Evolutionary conservation across 2,113 vertebrate genomes (phyloP).

Genomic region (Camelus bactrianus): DNA sequence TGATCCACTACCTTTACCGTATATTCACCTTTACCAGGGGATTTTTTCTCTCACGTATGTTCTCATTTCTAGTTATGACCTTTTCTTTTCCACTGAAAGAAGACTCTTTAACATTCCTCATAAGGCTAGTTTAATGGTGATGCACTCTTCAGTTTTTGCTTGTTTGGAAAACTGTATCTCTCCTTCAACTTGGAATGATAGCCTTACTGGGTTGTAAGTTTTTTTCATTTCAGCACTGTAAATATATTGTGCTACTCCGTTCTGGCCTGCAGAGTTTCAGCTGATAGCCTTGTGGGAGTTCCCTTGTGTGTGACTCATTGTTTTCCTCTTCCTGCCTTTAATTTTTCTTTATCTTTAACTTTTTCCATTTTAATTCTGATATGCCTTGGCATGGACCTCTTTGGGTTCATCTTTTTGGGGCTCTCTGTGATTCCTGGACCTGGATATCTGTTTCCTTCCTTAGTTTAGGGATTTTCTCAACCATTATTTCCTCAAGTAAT

Average conservation of each 20-base stretch:
- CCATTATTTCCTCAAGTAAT: not conserved
- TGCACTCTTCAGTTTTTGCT: not conserved
- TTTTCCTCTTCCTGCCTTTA: not conserved
- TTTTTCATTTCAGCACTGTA: not conserved
- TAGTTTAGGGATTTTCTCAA: not conserved
- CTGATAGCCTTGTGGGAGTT: not conserved
- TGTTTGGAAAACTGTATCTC: not conserved
- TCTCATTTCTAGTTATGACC: not conserved
- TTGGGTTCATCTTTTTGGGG: not conserved
- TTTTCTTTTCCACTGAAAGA: not conserved
- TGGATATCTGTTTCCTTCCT: not conserved
- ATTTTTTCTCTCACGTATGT: not conserved
- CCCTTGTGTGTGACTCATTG: not conserved
- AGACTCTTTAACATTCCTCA: not conserved
- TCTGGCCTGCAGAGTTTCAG: not conserved
- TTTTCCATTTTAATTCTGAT: not conserved
- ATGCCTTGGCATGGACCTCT: not conserved
- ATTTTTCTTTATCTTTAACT: not conserved
- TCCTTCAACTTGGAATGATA: not conserved
- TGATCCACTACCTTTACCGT: not conserved
- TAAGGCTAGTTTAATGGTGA: not conserved
- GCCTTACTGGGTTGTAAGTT: not conserved
- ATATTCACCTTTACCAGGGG: not conserved
- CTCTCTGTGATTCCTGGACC: not conserved
- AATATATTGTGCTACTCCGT: not conserved